A percentile compares a stretch with the other conserved stretches of the same genome.
Evolutionary conservation across 2,113 vertebrate genomes (phyloP).

Genomic region (Gobius niger): DNA sequence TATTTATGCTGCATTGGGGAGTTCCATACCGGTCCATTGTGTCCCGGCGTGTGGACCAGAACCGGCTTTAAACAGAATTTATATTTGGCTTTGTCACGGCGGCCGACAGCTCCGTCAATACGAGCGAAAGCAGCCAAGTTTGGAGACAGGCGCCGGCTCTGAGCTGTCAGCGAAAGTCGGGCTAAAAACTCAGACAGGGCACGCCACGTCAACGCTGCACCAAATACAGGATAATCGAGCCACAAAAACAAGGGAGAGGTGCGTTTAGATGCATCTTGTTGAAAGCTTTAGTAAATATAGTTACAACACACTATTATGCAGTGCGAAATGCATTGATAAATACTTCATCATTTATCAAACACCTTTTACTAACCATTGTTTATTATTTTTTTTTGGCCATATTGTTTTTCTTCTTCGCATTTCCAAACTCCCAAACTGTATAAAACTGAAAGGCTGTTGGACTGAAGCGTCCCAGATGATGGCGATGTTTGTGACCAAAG

Average conservation of each 20-base stretch:
- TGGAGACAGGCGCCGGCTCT: not conserved
- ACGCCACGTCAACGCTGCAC: constrained; percentile 2
- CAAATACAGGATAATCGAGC: not conserved
- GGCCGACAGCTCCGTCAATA: constrained; percentile 22
- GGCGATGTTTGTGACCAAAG: no score
- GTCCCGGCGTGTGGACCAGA: constrained; percentile 11
- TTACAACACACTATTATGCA: no score
- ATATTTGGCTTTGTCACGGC: constrained; percentile 18
- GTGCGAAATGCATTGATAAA: no score
- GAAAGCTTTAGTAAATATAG: no score
- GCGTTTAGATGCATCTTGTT: no score
- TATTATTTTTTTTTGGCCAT: no score
- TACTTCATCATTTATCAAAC: no score
- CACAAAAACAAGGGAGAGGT: not conserved
- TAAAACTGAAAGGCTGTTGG: no score
- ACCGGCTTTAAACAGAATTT: constrained; percentile 28
- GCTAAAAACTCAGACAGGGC: not conserved
- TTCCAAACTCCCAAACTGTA: no score
- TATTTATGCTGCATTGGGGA: constrained; percentile 17
- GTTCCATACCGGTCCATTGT: not conserved
- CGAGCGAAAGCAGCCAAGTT: not conserved
- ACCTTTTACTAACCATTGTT: no score
- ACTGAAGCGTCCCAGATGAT: no score
- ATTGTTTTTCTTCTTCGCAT: no score
- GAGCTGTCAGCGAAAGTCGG: not conserved